phyloP scores from a whole-genome alignment of 2,888 invertebrate species.

The Oasisia sp. region DNA sequence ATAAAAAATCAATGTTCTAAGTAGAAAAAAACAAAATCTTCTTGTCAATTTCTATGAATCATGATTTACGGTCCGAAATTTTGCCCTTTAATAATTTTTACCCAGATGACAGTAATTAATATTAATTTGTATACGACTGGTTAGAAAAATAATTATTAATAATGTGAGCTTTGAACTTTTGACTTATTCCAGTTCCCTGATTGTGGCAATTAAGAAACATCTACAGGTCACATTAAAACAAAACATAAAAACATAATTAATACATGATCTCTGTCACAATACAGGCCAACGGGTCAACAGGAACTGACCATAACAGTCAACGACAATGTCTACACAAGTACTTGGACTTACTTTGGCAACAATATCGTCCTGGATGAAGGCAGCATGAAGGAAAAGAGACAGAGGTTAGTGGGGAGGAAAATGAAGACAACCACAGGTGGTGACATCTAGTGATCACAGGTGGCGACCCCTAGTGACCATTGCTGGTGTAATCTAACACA shows the following conservation, averaged over 20 bases:
- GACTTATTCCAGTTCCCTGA: neutral
- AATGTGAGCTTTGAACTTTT: too few species aligned
- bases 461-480: neutral
- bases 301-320: neutral
- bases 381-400: constrained; percentile 26
- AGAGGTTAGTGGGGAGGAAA: neutral
- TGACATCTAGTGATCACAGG: neutral
- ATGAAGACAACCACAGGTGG: neutral
- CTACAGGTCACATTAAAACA: neutral
- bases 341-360: constrained; percentile 33
- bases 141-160: neutral
- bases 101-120: neutral
- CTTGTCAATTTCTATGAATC: too few species aligned
- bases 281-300: neutral
- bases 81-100: too few species aligned
- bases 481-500: neutral
- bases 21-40: too few species aligned
- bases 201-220: neutral
- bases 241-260: neutral
- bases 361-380: constrained; percentile 30
- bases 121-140: neutral
- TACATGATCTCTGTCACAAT: neutral
- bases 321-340: neutral
- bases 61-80: too few species aligned
- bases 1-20: too few species aligned